Evolutionary conservation across 2,888 invertebrate species (phyloP).

Genomic region (Cremastinae sp.): DNA sequence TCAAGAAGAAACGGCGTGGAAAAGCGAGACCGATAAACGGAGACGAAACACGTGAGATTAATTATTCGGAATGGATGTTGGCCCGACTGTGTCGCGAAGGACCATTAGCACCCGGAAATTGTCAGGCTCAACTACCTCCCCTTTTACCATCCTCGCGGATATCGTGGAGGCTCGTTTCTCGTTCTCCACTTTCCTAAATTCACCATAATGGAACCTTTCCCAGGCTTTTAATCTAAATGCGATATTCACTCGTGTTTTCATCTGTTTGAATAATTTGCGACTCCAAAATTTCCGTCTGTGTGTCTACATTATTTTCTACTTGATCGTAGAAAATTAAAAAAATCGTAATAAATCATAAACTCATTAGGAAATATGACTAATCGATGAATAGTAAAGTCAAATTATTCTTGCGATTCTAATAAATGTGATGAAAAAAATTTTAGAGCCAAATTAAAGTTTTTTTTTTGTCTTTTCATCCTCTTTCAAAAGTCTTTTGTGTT

Average conservation of each 20-base stretch:
- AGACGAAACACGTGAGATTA: conserved; percentile 71
- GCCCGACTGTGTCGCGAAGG: conserved; percentile 67
- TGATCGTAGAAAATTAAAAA: too few relatives aligned
- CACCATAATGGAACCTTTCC: conserved; percentile 46
- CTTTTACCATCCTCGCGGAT: conserved; percentile 16
- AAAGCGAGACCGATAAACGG: conserved; percentile 53
- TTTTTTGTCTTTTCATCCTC: too few relatives aligned
- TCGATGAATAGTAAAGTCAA: too few relatives aligned
- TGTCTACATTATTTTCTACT: too few relatives aligned
- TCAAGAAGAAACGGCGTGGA: conserved; percentile 20
- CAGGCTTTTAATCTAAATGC: conserved; percentile 28
- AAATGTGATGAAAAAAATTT: too few relatives aligned
- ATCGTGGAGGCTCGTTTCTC: conserved; percentile 26
- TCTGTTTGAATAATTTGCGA: conserved; percentile 25
- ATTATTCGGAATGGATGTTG: conserved; percentile 77
- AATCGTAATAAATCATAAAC: too few relatives aligned
- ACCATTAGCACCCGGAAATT: conserved; percentile 79
- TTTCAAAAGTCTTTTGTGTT: too few relatives aligned
- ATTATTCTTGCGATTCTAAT: too few relatives aligned
- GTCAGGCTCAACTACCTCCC: conserved; percentile 70
- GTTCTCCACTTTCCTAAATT: conserved; percentile 44
- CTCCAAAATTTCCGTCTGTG: too few relatives aligned
- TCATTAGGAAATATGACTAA: too few relatives aligned
- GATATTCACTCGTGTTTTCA: conserved; percentile 33
- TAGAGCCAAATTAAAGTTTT: too few relatives aligned